phyloP scores from a whole-genome alignment of 2,113 vertebrate genomes.

The Xyrauchen texanus region DNA sequence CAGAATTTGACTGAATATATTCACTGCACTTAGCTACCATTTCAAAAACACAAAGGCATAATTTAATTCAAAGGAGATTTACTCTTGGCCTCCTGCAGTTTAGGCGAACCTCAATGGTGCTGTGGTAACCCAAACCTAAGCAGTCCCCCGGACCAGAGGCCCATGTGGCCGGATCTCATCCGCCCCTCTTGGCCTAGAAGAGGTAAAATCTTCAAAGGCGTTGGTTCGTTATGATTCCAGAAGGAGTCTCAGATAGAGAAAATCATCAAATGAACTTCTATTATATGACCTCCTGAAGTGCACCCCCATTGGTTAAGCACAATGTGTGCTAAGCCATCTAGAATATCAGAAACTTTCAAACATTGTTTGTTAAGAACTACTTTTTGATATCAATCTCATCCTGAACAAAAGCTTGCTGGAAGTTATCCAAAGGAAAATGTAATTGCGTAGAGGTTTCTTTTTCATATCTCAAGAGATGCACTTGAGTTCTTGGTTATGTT shows the following conservation, averaged over 20 bases:
- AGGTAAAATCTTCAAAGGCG: slow-evolving; percentile 59
- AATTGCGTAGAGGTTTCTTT: too few species aligned
- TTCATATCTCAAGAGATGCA: too few species aligned
- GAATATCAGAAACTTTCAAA: slow-evolving; percentile 43
- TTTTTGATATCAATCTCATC: neutral
- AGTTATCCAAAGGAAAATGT: too few species aligned
- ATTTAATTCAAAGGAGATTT: slow-evolving; percentile 38
- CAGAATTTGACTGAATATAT: slow-evolving; percentile 25
- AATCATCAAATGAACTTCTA: slow-evolving; percentile 52
- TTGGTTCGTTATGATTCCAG: slow-evolving; percentile 53
- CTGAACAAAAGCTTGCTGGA: neutral
- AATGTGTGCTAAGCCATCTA: neutral
- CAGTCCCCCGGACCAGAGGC: slow-evolving; percentile 5
- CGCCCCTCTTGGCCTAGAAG: slow-evolving; percentile 47
- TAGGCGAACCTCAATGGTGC: neutral
- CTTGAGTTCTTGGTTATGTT: too few species aligned
- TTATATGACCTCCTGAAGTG: slow-evolving; percentile 44
- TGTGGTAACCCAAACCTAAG: slow-evolving; percentile 37
- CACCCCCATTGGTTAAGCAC: slow-evolving; percentile 33
- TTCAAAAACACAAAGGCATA: slow-evolving; percentile 24
- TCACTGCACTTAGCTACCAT: slow-evolving; percentile 19
- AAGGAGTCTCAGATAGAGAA: slow-evolving; percentile 55
- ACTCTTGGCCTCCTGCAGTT: slow-evolving; percentile 6
- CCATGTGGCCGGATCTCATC: slow-evolving; percentile 45
- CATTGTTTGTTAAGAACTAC: slow-evolving; percentile 10